These are phyloP conservation scores for Cerastoderma edule DNA, from an alignment of 2,888 invertebrate genomes.

Conservation along the genomic window DNA sequence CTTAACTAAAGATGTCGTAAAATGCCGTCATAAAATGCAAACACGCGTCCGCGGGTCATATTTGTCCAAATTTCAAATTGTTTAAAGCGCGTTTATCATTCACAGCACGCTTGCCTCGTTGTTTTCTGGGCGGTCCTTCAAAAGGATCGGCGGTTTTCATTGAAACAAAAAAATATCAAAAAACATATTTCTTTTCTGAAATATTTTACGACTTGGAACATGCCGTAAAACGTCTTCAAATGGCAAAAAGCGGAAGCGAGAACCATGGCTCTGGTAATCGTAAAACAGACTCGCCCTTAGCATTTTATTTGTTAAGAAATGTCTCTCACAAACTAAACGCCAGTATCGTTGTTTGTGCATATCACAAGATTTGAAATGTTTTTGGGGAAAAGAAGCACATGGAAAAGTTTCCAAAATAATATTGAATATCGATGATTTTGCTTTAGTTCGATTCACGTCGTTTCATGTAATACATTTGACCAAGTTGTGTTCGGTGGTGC, in stretches of 20 bases:
- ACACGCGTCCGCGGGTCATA: constrained; percentile 20
- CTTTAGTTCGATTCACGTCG: too few species aligned
- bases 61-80: constrained; percentile 21
- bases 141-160: constrained; percentile 11
- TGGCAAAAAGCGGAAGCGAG: constrained; percentile 17
- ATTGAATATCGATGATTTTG: too few species aligned
- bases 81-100: constrained; percentile 15
- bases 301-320: background rate
- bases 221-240: constrained; percentile 21
- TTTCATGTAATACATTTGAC: too few species aligned
- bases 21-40: constrained; percentile 26
- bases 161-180: constrained; percentile 5
- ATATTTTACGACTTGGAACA: constrained; percentile 21
- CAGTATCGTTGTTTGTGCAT: too few species aligned
- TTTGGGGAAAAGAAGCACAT: too few species aligned
- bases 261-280: constrained; percentile 13
- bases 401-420: background rate
- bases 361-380: too few species aligned
- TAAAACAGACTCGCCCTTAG: constrained; percentile 7
- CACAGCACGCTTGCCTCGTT: constrained; percentile 13
- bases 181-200: constrained; percentile 12
- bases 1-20: constrained; percentile 28
- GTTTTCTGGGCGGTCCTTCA: background rate
- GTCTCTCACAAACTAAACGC: too few species aligned
- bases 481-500: too few species aligned